Evolutionary conservation across 2,888 invertebrate species (phyloP).

Genomic region (Caenorhabditis imperialis): DNA sequence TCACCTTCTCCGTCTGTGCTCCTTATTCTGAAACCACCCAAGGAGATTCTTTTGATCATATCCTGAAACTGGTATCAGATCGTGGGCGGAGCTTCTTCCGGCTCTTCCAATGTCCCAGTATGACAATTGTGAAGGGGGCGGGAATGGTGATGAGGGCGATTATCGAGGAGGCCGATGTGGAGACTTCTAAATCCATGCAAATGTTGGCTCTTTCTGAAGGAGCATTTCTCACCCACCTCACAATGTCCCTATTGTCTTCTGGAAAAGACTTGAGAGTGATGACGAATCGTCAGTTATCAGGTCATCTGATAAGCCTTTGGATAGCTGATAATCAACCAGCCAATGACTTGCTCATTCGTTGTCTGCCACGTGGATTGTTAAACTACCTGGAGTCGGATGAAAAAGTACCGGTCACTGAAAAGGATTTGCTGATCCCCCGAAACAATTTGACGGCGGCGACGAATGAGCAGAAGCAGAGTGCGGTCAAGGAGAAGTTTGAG

Average conservation of each 20-base stretch:
- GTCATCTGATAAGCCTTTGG: constrained; percentile 96
- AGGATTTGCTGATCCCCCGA: constrained; percentile 82
- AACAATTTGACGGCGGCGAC: constrained; percentile 93
- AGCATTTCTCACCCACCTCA: constrained; percentile 91
- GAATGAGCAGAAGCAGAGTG: constrained; percentile 62
- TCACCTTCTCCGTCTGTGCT: constrained; percentile 96
- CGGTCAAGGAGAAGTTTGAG: constrained; percentile 60
- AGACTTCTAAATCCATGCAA: constrained; percentile 92
- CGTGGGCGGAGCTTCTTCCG: constrained; percentile 92
- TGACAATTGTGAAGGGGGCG: constrained; percentile 96
- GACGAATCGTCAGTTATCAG: constrained; percentile 86
- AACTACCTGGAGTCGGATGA: constrained; percentile 91
- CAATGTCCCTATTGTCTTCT: constrained; percentile 89
- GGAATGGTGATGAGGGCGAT: constrained; percentile 96
- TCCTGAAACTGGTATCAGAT: constrained; percentile 93
- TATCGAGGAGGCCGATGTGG: constrained; percentile 95
- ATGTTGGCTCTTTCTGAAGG: constrained; percentile 95
- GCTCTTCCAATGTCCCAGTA: constrained; percentile 92
- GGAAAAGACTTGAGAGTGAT: constrained; percentile 84
- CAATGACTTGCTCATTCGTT: constrained; percentile 71
- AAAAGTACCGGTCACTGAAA: constrained; percentile 84
- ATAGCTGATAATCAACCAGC: constrained; percentile 86
- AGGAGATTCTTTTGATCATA: constrained; percentile 85
- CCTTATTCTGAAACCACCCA: constrained; percentile 98
- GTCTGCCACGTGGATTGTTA: constrained; percentile 88